Evolutionary conservation across 1,140 invertebrate species (phyloP), one percentile per base, ranked within the genome.

Genomic region (Belonocnema kinseyi): DNA sequence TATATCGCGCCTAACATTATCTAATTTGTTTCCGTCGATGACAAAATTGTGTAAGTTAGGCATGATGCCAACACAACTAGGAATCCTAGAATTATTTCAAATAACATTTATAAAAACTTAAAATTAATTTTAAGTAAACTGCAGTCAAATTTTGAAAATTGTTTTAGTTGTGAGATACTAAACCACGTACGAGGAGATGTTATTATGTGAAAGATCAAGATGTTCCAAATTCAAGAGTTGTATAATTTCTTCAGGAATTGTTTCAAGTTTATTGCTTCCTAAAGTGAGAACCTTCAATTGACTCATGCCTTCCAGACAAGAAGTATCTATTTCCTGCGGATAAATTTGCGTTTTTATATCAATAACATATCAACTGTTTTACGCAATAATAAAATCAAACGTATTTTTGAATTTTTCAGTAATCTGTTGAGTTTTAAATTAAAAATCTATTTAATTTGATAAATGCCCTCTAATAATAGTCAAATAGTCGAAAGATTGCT

Each of bases 11-110:
- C 96, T 91, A 52, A 97, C 93, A 26, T 94, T 94, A 83, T 94
- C 93, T 79, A 98, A 91, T 80, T 96, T 95, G 92, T 98, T 98
- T 1, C 97, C 97, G 72, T 97, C 96, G 56, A 98, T 92, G 77
- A 94, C 94, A 54, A 98, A 92, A 75, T 95, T 95, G 82, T 97
- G 97, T 53, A 98, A 89, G 87, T 97, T 95, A 1, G 95, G 94
- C 80, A 98, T 91, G 11, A 95, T 90, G 2, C 96, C 94, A 21
- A 98, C 85, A 46, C 94, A 94, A 84, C 92, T 93, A 40, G 97
- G 97, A 80, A 98, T 90, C 75, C 96, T 97, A 85, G 56, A 78
- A 81, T 26, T 75, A 58, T 26, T 58, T 26, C 2, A 61, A 75
- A 53, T n/a, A 88, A 80, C 85, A 51, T 14, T 56, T 72, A 56